These are phyloP conservation scores for Scaptomyza cyrtandrae DNA, from an alignment of 2,888 invertebrate genomes.

Conservation along the genomic window DNA sequence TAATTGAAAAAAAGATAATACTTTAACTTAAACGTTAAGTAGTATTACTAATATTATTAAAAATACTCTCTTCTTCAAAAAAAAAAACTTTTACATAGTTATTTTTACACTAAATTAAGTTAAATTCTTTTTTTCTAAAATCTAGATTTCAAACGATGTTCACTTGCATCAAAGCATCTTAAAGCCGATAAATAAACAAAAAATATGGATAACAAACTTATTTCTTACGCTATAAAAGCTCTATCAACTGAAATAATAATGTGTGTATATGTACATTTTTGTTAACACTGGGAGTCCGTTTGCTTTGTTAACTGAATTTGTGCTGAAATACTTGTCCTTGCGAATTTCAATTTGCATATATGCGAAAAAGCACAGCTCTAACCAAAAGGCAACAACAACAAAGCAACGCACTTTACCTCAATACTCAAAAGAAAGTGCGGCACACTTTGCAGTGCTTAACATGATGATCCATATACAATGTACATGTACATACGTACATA, in stretches of 20 bases:
- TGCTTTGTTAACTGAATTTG: constrained; percentile 31
- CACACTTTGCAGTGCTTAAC: constrained; percentile 72
- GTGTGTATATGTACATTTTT: not conserved
- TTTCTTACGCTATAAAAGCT: not conserved
- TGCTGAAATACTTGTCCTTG: constrained; percentile 64
- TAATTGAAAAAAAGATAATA: not conserved
- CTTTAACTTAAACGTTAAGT: not conserved
- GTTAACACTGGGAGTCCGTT: constrained; percentile 11
- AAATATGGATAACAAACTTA: not conserved
- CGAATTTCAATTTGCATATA: constrained; percentile 70
- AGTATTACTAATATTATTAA: too few relatives aligned
- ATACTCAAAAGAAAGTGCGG: constrained; percentile 71
- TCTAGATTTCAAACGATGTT: not conserved
- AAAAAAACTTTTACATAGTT: too few relatives aligned
- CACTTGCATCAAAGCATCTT: not conserved
- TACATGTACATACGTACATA: constrained; percentile 28
- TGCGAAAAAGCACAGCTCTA: constrained; percentile 56
- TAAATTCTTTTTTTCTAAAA: too few relatives aligned
- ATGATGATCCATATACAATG: not conserved
- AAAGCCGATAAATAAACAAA: not conserved
- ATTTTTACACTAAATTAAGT: too few relatives aligned
- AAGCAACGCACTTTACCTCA: constrained; percentile 74
- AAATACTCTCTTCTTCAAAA: too few relatives aligned
- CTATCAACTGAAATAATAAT: constrained; percentile 19
- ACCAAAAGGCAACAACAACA: constrained; percentile 41